phyloP scores from a whole-genome alignment of 2,888 invertebrate species.

The Adelognathus sp. region DNA sequence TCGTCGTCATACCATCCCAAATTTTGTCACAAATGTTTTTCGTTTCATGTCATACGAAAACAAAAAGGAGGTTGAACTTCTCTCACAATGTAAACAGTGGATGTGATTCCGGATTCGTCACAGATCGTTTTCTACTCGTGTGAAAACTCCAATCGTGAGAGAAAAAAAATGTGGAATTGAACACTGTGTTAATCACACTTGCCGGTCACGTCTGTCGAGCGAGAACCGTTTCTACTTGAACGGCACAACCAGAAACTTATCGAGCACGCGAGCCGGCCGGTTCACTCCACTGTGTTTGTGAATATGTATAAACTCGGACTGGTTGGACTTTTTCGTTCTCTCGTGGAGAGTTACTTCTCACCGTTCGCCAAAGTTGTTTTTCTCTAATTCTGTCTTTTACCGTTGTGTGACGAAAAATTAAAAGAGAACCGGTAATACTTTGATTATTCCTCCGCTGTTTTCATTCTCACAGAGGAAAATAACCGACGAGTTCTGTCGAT shows the following conservation, averaged over 20 bases:
- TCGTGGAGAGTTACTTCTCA: background rate
- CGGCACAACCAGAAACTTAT: constrained; percentile 8
- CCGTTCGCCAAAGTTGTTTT: too few species aligned
- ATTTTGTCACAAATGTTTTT: background rate
- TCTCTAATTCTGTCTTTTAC: too few species aligned
- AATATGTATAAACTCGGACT: background rate
- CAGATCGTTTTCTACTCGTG: too few species aligned
- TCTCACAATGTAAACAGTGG: background rate
- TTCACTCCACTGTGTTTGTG: constrained; percentile 1
- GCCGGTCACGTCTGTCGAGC: constrained; percentile 21
- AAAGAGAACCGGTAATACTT: too few species aligned
- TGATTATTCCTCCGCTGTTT: too few species aligned
- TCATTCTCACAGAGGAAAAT: too few species aligned
- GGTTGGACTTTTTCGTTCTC: constrained; percentile 43
- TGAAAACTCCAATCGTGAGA: too few species aligned
- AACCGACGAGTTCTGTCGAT: too few species aligned
- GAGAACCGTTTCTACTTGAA: constrained; percentile 42
- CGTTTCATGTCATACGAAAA: background rate
- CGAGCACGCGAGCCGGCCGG: constrained; percentile 6
- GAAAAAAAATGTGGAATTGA: background rate
- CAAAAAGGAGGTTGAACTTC: background rate
- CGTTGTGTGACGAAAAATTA: too few species aligned
- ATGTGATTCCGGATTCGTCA: background rate
- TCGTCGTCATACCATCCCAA: background rate
- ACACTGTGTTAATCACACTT: constrained; percentile 22